Evolutionary conservation across 2,797 vertebrate species (phyloP).

Genomic region (Fistularia commersonii): DNA sequence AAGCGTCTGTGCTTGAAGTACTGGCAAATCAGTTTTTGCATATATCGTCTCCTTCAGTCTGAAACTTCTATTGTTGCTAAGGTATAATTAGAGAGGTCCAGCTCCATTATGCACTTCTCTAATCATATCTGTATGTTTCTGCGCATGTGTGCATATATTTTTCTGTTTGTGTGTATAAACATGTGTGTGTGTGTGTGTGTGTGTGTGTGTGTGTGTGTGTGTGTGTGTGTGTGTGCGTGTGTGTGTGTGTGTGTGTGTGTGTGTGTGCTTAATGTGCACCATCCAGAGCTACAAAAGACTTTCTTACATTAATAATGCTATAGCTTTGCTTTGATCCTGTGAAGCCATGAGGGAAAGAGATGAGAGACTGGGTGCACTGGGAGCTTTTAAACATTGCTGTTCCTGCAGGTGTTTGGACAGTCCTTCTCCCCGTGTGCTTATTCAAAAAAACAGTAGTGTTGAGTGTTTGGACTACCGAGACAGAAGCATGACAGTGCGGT

Average conservation of each 20-base stretch:
- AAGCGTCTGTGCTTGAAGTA: conserved; percentile 44
- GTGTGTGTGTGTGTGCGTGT: conserved; percentile 14
- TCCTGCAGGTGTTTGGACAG: conserved; percentile 65
- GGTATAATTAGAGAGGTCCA: conserved; percentile 25
- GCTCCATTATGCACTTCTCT: conserved; percentile 20
- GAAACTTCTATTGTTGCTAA: conserved; percentile 26
- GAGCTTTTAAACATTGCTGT: conserved; percentile 70
- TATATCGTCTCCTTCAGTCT: conserved; percentile 25
- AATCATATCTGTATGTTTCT: conserved; percentile 18
- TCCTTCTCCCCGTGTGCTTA: conserved; percentile 26
- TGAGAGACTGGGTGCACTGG: conserved; percentile 52
- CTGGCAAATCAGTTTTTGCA: conserved; percentile 36
- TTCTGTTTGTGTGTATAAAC: conserved; percentile 17
- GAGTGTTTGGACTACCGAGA: conserved; percentile 29
- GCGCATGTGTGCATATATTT: conserved; percentile 19
- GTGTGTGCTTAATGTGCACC: conserved; percentile 21
- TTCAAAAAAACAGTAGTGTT: conserved; percentile 26
- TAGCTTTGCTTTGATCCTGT: conserved; percentile 61
- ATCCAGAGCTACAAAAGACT: conserved; percentile 42
- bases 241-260: conserved; percentile 24
- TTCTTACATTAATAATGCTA: conserved; percentile 33
- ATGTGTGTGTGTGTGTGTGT: conserved; percentile 18
- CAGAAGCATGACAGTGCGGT: conserved; percentile 20
- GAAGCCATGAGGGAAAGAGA: conserved; percentile 51
- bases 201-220: conserved; percentile 17